A percentile compares a stretch with the other conserved stretches of the same genome.
These are phyloP conservation scores for Rhynchomys soricoides DNA, from an alignment of 2,113 vertebrate genomes.

Conservation along the genomic window DNA sequence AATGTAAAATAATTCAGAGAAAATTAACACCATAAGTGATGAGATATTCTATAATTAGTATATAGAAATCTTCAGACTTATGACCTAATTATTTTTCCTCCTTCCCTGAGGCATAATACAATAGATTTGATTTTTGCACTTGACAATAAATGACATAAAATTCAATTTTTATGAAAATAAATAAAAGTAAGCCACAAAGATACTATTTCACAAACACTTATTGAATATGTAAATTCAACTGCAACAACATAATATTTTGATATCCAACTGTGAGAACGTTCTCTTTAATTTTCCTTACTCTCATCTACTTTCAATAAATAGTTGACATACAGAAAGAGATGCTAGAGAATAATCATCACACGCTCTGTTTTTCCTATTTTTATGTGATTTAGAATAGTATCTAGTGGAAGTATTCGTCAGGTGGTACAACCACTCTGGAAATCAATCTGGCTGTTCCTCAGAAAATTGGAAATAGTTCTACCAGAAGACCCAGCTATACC, in stretches of 20 bases:
- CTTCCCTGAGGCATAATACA: constrained; percentile 33
- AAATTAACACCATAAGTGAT: constrained; percentile 2
- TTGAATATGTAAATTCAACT: constrained; percentile 64
- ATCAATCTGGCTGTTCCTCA: too few species aligned
- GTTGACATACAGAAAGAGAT: background rate
- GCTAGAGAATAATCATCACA: background rate
- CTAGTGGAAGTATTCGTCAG: background rate
- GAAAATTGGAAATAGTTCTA: too few species aligned
- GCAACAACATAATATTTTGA: too few species aligned
- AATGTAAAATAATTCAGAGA: constrained; percentile 31
- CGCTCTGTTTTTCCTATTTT: background rate
- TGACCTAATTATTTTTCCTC: constrained; percentile 60
- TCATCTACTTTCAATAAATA: constrained; percentile 6
- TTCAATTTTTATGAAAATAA: constrained; percentile 54
- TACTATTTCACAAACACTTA: constrained; percentile 43
- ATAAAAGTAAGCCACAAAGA: constrained; percentile 58
- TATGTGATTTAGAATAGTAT: background rate
- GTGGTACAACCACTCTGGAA: too few species aligned
- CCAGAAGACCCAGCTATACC: too few species aligned
- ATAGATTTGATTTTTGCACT: constrained; percentile 40
- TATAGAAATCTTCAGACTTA: constrained; percentile 48
- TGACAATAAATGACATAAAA: constrained; percentile 52
- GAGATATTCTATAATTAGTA: constrained; percentile 36
- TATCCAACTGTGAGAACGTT: constrained; percentile 15
- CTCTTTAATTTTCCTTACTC: background rate